phyloP scores from a whole-genome alignment of 2,888 invertebrate genomes.

The Stenoptilia bipunctidactyla region DNA sequence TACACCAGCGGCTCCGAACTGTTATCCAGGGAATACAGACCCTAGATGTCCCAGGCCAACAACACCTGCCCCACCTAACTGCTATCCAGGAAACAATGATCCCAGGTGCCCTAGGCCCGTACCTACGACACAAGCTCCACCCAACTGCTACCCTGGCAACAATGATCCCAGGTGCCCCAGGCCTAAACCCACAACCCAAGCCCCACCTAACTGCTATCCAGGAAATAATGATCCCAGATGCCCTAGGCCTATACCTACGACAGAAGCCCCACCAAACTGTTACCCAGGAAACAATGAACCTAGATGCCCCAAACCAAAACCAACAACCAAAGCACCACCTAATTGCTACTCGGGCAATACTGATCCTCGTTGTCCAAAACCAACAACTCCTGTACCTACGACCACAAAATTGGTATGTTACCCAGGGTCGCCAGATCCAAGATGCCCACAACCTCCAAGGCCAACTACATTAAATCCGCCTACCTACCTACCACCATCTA shows the following conservation, averaged over 20 bases:
- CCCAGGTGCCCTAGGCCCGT: conserved; percentile 29
- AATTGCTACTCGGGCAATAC: conserved; percentile 16
- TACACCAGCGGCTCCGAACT: conserved; percentile 26
- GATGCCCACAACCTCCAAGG: conserved; percentile 26
- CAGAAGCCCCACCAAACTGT: conserved; percentile 12
- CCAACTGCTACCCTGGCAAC: conserved; percentile 30
- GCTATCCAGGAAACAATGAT: conserved; percentile 21
- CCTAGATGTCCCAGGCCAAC: conserved; percentile 24
- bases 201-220: conserved; percentile 11
- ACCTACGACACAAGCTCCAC: conserved; percentile 17
- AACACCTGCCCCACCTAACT: conserved; percentile 19
- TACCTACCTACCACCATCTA: conserved; percentile 24
- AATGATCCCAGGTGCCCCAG: conserved; percentile 25
- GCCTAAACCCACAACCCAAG: conserved; percentile 24
- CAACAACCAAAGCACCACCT: conserved; percentile 13
- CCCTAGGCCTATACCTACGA: conserved; percentile 11
- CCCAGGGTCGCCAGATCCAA: conserved; percentile 23
- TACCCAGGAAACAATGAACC: conserved; percentile 18
- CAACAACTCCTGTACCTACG: conserved; percentile 23
- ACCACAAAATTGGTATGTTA: conserved; percentile 23
- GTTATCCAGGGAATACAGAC: conserved; percentile 27
- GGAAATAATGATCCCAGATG: conserved; percentile 36
- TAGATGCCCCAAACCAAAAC: conserved; percentile 7
- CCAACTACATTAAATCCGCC: conserved; percentile 20
- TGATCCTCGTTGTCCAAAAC: conserved; percentile 11